phyloP scores from a whole-genome alignment of 2,113 vertebrate species.

The Sander lucioperca region DNA sequence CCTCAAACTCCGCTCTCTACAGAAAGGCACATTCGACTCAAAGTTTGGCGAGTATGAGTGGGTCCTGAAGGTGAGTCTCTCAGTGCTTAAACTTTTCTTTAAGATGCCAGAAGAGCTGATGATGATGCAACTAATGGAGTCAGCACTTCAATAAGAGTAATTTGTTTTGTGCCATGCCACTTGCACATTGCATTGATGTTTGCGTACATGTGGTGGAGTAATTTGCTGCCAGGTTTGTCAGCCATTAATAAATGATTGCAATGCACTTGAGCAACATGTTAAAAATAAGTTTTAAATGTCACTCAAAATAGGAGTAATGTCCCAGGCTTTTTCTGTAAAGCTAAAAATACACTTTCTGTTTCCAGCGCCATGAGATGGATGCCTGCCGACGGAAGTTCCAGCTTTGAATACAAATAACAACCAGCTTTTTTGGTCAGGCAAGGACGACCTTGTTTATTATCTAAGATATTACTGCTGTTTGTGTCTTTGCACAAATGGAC shows the following conservation, averaged over 20 bases:
- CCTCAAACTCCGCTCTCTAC: conserved; percentile 95
- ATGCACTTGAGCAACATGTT: not conserved
- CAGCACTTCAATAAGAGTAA: not conserved
- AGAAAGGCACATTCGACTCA: conserved; percentile 98
- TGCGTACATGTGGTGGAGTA: not conserved
- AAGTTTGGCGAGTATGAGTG: conserved; percentile 99
- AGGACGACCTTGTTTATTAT: not conserved
- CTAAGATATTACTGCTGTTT: conserved; percentile 15
- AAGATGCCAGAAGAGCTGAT: not conserved
- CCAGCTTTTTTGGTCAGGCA: not conserved
- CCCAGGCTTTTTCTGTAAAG: not conserved
- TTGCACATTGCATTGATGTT: not conserved
- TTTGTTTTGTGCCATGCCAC: not conserved
- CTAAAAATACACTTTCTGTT: conserved; percentile 54
- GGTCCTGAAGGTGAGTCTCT: conserved; percentile 93
- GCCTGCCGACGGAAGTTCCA: conserved; percentile 96
- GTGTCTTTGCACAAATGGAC: conserved; percentile 32
- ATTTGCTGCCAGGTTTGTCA: not conserved
- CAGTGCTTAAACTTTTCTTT: not conserved
- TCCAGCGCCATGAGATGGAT: conserved; percentile 97
- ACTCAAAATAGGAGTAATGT: not conserved
- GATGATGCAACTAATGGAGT: not conserved
- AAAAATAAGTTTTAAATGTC: not conserved
- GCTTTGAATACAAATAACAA: conserved; percentile 80
- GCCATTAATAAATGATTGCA: not conserved